Base-by-base conservation (phyloP, 2,797 vertebrate species). In the Clamator glandarius region DNA sequence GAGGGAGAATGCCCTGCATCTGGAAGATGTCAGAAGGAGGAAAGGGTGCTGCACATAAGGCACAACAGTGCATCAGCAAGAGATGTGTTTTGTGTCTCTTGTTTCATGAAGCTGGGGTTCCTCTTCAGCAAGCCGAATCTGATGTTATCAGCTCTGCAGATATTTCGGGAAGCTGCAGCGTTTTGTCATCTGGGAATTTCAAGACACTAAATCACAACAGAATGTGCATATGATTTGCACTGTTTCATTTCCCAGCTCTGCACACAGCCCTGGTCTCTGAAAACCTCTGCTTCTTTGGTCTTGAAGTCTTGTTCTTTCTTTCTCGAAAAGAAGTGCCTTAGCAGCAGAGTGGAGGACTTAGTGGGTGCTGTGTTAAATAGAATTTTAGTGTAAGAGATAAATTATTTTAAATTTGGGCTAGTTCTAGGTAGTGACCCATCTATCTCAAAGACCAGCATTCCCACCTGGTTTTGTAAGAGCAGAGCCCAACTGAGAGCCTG, bases 41-140 rank as follows among this genome's bases (percentile, higher is more conserved):
- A 97, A 86, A 78, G 95, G 94, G 12, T 97, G 97, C 89, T 97
- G 97, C 59, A 52, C 62, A 23, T 97, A 83, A 91, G 63, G 75
- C 72, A 51, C 70, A 67, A 35, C 29, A 33, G 0, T 21, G 20
- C 64, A 39, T 62, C 83, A 86, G 51, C 61, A 63, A n/a, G 72
- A 67, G 54, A 39, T 39, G 42, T 44, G 42, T 44, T 44, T 44
- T 18, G 18, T 18, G 42, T 44, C 42, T 44, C 42, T 44, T 18
- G 18, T 33, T 48, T 57, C 31, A 3, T 33, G 67, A 85, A 87
- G 64, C 52, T 75, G 75, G n/a, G 26, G 25, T 72, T 95, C 70
- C 69, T 79, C 81, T 67, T 4, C 5, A 77, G 25, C 66, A 82
- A 91, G 67, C 68, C 4, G 3, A 73, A 85, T 55, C 31, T 48